These are phyloP conservation scores for Plebejus anna DNA, from an alignment of 2,888 invertebrate species.

Conservation along the genomic window DNA sequence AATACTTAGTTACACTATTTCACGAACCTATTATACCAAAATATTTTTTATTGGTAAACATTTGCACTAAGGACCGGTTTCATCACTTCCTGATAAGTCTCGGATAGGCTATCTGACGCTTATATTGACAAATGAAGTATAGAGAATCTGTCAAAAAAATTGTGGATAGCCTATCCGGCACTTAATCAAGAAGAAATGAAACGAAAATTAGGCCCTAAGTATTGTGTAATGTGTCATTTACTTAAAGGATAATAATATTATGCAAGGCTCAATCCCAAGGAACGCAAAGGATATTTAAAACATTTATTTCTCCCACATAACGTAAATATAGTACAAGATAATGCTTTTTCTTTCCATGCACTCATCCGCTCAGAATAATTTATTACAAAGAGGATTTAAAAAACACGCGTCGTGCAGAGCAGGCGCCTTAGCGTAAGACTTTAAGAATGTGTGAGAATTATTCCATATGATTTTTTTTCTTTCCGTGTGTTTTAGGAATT, in stretches of 20 bases:
- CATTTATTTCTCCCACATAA: conserved; percentile 29
- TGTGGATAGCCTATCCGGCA: no score
- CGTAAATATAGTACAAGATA: conserved; percentile 44
- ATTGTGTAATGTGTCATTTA: background rate
- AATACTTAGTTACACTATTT: no score
- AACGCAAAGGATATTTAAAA: conserved; percentile 19
- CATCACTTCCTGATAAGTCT: no score
- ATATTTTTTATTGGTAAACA: no score
- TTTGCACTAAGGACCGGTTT: no score
- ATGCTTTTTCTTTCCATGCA: conserved; percentile 58
- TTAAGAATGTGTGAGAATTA: conserved; percentile 73
- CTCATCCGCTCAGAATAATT: conserved; percentile 65
- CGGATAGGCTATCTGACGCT: no score
- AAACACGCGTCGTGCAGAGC: conserved; percentile 65
- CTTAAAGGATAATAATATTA: background rate
- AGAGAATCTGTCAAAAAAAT: no score
- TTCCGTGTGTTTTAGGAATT: background rate
- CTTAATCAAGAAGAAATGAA: no score
- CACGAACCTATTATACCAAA: no score
- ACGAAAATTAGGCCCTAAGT: background rate
- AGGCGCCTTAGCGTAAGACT: conserved; percentile 55
- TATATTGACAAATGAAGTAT: no score
- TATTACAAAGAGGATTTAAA: conserved; percentile 72
- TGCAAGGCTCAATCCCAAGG: background rate
- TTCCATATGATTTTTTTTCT: conserved; percentile 52